Evolutionary conservation across 2,888 invertebrate species (phyloP), one percentile per base, ranked within the genome.

Genomic region (Argyresthia goedartella): DNA sequence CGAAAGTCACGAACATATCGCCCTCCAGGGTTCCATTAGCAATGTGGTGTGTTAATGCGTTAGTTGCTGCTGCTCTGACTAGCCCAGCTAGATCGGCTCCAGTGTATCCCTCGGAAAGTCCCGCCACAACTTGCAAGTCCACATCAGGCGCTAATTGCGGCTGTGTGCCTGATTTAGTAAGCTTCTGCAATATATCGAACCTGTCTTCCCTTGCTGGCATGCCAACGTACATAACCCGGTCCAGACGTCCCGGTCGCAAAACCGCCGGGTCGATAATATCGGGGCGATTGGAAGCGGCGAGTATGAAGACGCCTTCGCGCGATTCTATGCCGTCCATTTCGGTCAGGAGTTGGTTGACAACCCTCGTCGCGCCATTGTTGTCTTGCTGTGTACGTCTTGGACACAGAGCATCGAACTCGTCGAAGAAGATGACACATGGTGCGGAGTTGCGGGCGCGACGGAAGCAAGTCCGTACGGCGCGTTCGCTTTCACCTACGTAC

Each of bases 401-500:
- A 71, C 98, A 98, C 35, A 99, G 76, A 0, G 99, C 95, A 76
- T 99, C 99, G 57, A 99, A 90, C 81, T 99, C 99, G 71, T 99
- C 99, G 70, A 99, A 99, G 84, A 99, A 99, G 73, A 99, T 98
- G 3, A 99, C 97, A 72, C 99, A 99, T 0, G 99, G 99, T 0
- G 96, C 92, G 0, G 98, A 98, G 77, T 97, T 97, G 46, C 95
- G 88, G 0, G 99, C 99, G 58, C 98, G 89, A 70, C 95, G 93
- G 73, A 99, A 99, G 66, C 97, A 96, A 25, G 95, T 94, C n/a
- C 99, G 89, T 0, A 99, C 97, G 0, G 98, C 98, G 61, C 95
- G 89, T 79, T 99, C 99, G 78, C 98, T 98, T 82, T 99, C 99
- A 54, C 99, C 99, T 14, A 99, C 97, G 78, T 99, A 99, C 99